Conservation (phyloP, 64 coral and sea anemone species). For the Montipora foliosa region DNA sequence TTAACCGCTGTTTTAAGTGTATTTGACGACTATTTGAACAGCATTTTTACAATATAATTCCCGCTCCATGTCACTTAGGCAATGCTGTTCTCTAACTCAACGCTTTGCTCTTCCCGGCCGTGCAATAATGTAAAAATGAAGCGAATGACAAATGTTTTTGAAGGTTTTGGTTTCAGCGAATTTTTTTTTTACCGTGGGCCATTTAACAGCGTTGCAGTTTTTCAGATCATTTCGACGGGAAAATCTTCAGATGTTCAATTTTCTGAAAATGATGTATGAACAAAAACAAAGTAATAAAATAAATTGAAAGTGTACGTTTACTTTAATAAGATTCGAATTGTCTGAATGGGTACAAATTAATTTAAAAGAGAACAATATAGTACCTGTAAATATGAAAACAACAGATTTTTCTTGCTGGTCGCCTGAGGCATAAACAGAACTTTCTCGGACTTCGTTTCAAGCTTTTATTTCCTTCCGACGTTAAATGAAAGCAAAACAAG, state of each 20-base stretch:
- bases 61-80: conserved; percentile 3
- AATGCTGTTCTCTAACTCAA: conserved; percentile 17
- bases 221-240: conserved; percentile 47
- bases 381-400: not conserved
- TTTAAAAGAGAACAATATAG: not conserved
- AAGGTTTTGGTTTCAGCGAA: conserved; percentile 1
- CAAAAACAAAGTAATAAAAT: conserved; percentile 19
- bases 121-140: not conserved
- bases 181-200: not conserved
- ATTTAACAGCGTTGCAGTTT: not conserved
- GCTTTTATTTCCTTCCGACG: not conserved
- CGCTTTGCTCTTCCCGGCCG: not conserved
- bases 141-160: not conserved
- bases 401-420: conserved; percentile 8
- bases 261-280: not conserved
- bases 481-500: not conserved
- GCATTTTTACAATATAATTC: not conserved
- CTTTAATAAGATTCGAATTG: conserved; percentile 16
- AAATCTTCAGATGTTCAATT: conserved; percentile 34
- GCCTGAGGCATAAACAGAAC: not conserved
- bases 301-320: not conserved
- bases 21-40: not conserved
- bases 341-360: not conserved
- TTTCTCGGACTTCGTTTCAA: not conserved
- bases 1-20: not conserved